A percentile compares a stretch with the other conserved stretches of the same genome.
Evolutionary conservation across 2,888 invertebrate species (phyloP).

Genomic region (Thymelicus sylvestris): DNA sequence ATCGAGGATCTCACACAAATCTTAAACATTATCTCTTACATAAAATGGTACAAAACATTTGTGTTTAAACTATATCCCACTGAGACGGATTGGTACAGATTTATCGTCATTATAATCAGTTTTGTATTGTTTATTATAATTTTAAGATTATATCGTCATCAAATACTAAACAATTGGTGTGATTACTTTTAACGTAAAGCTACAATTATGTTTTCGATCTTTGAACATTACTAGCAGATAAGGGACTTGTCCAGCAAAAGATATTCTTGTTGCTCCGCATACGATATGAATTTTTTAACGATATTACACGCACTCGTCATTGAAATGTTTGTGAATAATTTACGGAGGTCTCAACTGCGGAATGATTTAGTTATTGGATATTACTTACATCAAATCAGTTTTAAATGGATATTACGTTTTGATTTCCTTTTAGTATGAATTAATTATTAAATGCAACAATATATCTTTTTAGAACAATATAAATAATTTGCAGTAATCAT

Average conservation of each 20-base stretch:
- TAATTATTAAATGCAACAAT: conserved; percentile 4
- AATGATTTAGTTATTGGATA: not conserved
- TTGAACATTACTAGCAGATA: not conserved
- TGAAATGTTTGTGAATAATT: not conserved
- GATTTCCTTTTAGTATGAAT: not conserved
- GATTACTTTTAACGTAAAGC: not conserved
- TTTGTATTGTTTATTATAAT: too few relatives aligned
- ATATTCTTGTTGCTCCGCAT: not conserved
- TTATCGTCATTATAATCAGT: too few relatives aligned
- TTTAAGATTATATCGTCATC: not conserved
- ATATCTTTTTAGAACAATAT: conserved; percentile 1
- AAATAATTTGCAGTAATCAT: not conserved
- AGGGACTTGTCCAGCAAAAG: not conserved
- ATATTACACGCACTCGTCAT: not conserved
- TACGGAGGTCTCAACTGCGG: not conserved
- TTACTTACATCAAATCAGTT: not conserved
- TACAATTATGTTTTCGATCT: not conserved
- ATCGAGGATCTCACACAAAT: not conserved
- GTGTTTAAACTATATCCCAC: not conserved
- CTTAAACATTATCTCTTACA: not conserved
- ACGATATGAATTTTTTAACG: not conserved
- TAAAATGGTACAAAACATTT: not conserved
- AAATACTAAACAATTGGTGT: not conserved
- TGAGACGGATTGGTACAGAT: not conserved
- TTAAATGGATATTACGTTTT: not conserved